Evolutionary conservation across 2,797 vertebrate species (phyloP).

Genomic region (Nothura maculosa): DNA sequence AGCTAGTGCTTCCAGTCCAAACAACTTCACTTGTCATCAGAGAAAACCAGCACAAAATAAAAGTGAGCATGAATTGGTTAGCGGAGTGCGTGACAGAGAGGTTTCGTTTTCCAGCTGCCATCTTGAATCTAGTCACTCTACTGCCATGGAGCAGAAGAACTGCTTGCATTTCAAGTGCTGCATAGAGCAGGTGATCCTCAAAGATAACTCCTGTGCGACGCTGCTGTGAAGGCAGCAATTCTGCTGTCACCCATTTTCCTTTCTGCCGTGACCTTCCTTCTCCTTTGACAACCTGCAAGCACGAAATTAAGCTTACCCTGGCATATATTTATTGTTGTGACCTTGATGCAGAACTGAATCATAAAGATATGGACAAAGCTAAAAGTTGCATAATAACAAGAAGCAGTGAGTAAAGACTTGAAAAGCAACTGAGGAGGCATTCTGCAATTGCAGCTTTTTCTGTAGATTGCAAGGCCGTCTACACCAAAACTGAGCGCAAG

Average conservation of each 20-base stretch:
- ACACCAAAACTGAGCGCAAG: neutral
- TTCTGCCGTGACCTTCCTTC: neutral
- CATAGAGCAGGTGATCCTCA: neutral
- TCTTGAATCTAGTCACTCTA: neutral
- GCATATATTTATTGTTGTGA: neutral
- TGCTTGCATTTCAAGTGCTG: neutral
- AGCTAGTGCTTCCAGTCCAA: neutral
- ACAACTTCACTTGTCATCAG: neutral
- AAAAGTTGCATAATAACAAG: neutral
- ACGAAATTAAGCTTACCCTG: neutral
- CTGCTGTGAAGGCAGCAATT: neutral
- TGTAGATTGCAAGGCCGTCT: neutral
- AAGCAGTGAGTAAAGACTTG: neutral
- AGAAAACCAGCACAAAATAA: neutral
- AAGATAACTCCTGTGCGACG: neutral
- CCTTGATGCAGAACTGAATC: neutral
- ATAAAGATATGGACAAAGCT: neutral
- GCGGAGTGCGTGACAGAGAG: neutral
- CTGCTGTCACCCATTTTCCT: neutral
- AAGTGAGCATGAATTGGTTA: neutral
- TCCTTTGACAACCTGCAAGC: neutral
- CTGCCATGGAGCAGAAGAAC: neutral
- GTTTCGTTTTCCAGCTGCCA: constrained; percentile 12
- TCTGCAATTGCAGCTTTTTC: neutral
- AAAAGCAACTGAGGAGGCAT: neutral